A percentile compares a stretch with the other conserved stretches of the same genome.
Evolutionary conservation across 2,113 vertebrate genomes (phyloP).

Genomic region (Eurystomus gularis): DNA sequence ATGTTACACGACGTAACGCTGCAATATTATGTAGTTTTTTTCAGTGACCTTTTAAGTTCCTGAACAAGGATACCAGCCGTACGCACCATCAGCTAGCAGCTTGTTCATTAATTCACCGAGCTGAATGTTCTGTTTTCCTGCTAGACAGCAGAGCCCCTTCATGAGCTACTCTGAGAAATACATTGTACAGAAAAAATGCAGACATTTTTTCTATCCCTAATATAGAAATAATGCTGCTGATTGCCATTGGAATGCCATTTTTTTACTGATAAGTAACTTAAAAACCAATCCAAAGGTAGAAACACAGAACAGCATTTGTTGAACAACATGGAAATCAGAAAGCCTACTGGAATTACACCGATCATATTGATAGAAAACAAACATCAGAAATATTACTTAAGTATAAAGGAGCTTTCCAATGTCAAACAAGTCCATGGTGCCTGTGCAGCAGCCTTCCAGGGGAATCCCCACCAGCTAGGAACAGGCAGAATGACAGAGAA

Average conservation of each 20-base stretch:
- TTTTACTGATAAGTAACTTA: not conserved
- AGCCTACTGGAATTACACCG: not conserved
- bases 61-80: not conserved
- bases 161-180: not conserved
- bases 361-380: not conserved
- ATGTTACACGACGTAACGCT: not conserved
- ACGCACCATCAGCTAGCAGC: not conserved
- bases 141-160: not conserved
- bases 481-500: not conserved
- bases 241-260: not conserved
- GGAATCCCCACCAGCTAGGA: not conserved
- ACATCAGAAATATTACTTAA: not conserved
- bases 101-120: not conserved
- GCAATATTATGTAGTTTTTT: not conserved
- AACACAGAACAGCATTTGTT: not conserved
- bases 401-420: not conserved
- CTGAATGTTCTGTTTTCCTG: not conserved
- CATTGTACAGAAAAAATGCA: not conserved
- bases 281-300: not conserved
- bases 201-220: not conserved
- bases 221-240: not conserved
- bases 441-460: not conserved
- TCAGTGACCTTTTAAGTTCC: not conserved
- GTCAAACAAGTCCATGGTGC: rapidly evolving
- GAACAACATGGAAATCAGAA: not conserved